These are phyloP conservation scores for Saiga tatarica DNA, from an alignment of 2,113 vertebrate genomes.

Conservation along the genomic window DNA sequence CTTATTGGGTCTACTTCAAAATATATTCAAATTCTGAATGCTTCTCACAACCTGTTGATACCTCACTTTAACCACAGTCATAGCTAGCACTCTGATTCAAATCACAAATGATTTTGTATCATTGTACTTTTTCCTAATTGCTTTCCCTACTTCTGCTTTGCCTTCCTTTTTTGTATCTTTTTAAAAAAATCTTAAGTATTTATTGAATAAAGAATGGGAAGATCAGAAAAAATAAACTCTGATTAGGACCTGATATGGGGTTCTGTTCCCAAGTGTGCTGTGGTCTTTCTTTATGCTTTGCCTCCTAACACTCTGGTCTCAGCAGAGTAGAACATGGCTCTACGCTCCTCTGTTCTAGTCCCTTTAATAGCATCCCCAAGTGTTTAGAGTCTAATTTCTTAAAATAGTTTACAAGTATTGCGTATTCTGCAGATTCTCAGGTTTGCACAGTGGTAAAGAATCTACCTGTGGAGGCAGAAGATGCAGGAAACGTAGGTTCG, in stretches of 20 bases:
- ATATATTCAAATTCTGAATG: not conserved
- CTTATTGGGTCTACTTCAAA: not conserved
- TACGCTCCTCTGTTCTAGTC: not conserved
- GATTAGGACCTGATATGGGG: not conserved
- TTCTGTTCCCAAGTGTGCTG: not conserved
- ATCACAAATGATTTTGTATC: not conserved
- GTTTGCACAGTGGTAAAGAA: not conserved
- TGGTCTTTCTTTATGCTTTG: not conserved
- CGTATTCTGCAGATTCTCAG: not conserved
- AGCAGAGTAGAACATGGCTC: not conserved
- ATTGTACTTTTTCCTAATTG: not conserved
- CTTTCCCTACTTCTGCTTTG: not conserved
- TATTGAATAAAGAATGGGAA: slow-evolving; percentile 23
- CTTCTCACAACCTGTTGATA: not conserved
- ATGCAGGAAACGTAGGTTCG: not conserved
- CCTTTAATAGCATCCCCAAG: not conserved
- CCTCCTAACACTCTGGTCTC: not conserved
- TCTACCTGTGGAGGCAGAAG: not conserved
- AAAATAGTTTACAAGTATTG: not conserved
- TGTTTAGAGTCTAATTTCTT: not conserved
- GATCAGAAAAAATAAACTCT: not conserved
- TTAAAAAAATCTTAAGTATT: not conserved
- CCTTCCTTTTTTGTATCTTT: not conserved
- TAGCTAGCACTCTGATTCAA: not conserved
- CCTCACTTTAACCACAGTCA: not conserved